Percentiles rank a stretch among this genome's conserved stretches.
These are phyloP conservation scores for Murina feae DNA, from an alignment of 2,113 vertebrate genomes.

Conservation along the genomic window DNA sequence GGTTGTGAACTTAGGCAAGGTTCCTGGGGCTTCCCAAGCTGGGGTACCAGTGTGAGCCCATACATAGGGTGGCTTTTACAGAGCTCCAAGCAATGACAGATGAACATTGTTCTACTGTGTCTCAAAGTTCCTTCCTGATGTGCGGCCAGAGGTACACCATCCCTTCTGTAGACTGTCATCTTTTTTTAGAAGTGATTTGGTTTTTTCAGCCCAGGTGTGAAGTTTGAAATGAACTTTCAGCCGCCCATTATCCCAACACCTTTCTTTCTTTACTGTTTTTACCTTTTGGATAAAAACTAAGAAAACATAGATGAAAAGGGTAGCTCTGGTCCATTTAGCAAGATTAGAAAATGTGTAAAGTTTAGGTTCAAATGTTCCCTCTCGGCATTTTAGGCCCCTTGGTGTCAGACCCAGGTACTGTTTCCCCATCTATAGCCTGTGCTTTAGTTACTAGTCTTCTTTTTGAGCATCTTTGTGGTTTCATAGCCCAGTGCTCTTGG, in stretches of 20 bases:
- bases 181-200: not conserved
- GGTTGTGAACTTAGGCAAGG: not conserved
- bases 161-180: not conserved
- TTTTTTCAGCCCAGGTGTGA: not conserved
- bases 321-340: not conserved
- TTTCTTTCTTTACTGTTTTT: not conserved
- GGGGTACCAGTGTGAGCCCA: not conserved
- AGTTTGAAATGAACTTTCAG: not conserved
- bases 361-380: not conserved
- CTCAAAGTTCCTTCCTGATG: not conserved
- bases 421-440: not conserved
- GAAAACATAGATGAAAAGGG: not conserved
- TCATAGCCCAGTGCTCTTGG: not conserved
- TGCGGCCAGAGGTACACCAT: not conserved
- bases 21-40: not conserved
- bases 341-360: not conserved
- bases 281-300: not conserved
- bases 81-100: not conserved
- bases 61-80: not conserved
- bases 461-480: not conserved
- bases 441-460: not conserved
- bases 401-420: not conserved
- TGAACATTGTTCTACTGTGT: not conserved
- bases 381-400: not conserved
- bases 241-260: not conserved